Conservation (phyloP, 2,888 invertebrate species). For the Amorpha juglandis region DNA sequence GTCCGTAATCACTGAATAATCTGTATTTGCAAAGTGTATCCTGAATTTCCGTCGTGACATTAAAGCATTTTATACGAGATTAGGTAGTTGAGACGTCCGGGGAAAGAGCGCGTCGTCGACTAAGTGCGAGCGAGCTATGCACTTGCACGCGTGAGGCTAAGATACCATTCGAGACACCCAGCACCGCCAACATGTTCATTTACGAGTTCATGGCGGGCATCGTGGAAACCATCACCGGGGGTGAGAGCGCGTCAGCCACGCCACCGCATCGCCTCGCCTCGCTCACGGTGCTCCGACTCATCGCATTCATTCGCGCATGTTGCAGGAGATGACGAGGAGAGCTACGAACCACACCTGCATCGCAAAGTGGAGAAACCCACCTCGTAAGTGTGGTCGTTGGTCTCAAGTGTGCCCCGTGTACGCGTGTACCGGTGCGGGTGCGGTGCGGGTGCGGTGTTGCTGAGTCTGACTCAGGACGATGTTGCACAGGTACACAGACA, state of each 20-base stretch:
- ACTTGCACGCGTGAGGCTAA: background rate
- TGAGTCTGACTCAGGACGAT: background rate
- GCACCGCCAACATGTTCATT: slow-evolving; percentile 47
- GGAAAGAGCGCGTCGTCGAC: too few relatives aligned
- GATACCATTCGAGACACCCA: background rate
- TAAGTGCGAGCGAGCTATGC: background rate
- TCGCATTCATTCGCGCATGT: slow-evolving; percentile 20
- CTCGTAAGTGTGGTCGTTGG: slow-evolving; percentile 81
- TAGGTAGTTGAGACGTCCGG: background rate
- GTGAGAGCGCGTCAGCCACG: slow-evolving; percentile 28
- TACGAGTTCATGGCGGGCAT: slow-evolving; percentile 58
- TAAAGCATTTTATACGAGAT: too few relatives aligned
- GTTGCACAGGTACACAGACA: slow-evolving; percentile 89
- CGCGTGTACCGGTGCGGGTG: slow-evolving; percentile 33
- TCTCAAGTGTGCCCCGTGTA: too few relatives aligned
- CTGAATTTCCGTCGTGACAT: too few relatives aligned
- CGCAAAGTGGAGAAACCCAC: slow-evolving; percentile 88
- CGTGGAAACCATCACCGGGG: slow-evolving; percentile 49
- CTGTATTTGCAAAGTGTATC: too few relatives aligned
- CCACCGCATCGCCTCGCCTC: too few relatives aligned
- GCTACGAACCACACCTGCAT: slow-evolving; percentile 88
- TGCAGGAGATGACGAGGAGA: slow-evolving; percentile 51
- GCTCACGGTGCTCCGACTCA: background rate
- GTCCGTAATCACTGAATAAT: too few relatives aligned
- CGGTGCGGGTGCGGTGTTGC: background rate